Conservation (phyloP, 2,797 vertebrate genomes). For the Sebastes iracundus region DNA sequence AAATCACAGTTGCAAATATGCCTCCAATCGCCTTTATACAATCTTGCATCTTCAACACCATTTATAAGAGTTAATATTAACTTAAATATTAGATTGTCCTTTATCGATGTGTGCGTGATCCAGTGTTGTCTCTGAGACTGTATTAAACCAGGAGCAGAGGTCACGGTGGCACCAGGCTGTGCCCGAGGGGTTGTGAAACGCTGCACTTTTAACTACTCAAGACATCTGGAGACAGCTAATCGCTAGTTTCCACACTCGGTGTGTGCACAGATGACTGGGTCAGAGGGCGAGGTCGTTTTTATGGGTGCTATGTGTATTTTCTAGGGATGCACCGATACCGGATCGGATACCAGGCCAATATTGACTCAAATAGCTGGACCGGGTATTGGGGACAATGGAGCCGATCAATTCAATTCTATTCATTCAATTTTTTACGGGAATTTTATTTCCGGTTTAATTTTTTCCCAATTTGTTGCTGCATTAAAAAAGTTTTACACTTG, state of each 20-base stretch:
- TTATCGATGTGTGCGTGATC: constrained; percentile 2
- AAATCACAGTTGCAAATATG: not conserved
- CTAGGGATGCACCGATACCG: too few relatives aligned
- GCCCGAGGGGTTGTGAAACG: constrained; percentile 25
- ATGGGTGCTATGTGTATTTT: not conserved
- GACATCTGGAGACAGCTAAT: constrained; percentile 3
- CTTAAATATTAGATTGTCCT: not conserved
- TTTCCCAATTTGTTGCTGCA: too few relatives aligned
- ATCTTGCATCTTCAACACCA: not conserved
- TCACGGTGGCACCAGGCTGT: constrained; percentile 9
- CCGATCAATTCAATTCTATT: too few relatives aligned
- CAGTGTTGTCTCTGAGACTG: not conserved
- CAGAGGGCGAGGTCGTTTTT: not conserved
- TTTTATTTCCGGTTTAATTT: too few relatives aligned
- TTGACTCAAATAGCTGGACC: too few relatives aligned
- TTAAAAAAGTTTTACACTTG: too few relatives aligned
- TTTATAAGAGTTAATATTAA: not conserved
- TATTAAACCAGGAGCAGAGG: constrained; percentile 38
- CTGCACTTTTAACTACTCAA: not conserved
- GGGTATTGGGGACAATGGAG: too few relatives aligned
- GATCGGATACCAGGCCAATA: fast-evolving
- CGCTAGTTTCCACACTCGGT: constrained; percentile 13
- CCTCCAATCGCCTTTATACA: too few relatives aligned
- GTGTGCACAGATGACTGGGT: constrained; percentile 40
- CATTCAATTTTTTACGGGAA: too few relatives aligned